These are phyloP conservation scores for Galeopterus variegatus DNA, from an alignment of 2,113 vertebrate genomes.

Conservation along the genomic window DNA sequence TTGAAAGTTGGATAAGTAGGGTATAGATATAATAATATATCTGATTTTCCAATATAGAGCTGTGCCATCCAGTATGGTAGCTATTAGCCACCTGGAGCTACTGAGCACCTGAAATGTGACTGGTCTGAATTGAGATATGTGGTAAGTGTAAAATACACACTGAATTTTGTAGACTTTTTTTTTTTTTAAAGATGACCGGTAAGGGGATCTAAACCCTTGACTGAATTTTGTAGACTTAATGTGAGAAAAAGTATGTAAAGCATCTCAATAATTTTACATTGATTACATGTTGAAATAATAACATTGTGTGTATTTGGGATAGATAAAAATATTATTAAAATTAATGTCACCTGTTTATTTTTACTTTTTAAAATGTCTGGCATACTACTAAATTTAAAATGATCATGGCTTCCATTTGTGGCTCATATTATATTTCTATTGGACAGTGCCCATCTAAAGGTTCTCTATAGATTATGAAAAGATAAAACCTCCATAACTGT, in stretches of 20 bases:
- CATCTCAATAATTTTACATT: neutral
- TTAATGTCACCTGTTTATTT: neutral
- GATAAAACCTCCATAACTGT: neutral
- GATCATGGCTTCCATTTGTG: neutral
- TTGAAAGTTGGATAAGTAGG: neutral
- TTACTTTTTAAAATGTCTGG: neutral
- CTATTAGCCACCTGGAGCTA: neutral
- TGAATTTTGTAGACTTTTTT: neutral
- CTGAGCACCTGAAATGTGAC: neutral
- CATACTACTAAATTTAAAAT: neutral
- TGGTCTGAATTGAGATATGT: neutral
- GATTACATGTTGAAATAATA: neutral
- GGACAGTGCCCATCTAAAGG: neutral
- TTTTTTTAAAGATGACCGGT: too few relatives aligned
- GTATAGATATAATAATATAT: neutral
- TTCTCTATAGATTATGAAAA: neutral
- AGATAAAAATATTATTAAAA: conserved; percentile 2
- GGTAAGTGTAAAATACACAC: neutral
- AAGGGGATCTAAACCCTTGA: too few relatives aligned
- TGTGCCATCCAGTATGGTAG: neutral
- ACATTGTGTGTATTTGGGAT: neutral
- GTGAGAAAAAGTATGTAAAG: neutral
- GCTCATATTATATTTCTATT: neutral
- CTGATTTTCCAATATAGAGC: neutral
- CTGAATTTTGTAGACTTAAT: neutral